Base-by-base conservation (phyloP, 2,113 vertebrate genomes). In the Anoura caudifer region DNA sequence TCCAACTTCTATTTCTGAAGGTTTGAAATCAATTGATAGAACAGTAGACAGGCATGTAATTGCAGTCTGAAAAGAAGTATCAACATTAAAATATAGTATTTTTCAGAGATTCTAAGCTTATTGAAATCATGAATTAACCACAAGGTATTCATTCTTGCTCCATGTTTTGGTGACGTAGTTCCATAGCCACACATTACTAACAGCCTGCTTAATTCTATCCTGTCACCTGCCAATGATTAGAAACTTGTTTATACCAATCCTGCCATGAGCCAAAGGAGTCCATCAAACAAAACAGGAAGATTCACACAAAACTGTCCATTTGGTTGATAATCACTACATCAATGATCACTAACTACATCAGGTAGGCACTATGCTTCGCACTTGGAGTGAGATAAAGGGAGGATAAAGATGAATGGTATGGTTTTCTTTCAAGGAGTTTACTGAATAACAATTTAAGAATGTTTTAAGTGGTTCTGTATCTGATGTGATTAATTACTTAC, bases 21-120 rank as follows among this genome's bases (percentile, higher is more conserved):
- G 99, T 97, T 99, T 99, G 98, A 99, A 99, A 98, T 99, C 99
- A 98, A 99, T 99, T 87, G 99, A 99, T 75, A 99, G 98, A 95
- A 99, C 99, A 91, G 99, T 99, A 96, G 99, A 99, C 96, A 99
- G 98, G 97, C 99, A 99, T 31, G 99, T 99, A 98, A 99, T 99
- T 41, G 99, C 99, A 67, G 99, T 99, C 99, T 99, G 98, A 95
- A 98, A 96, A 96, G 76, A 92, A 91, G 96, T 52, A 96, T 0
- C 12, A 91, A 77, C 8, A 91, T 76, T 87, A 94, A 94, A 84
- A 93, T 81, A 52, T 1, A 82, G 22, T 69, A 95, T 38, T 67
- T 83, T 88, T 83, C 17, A 91, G 69, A 59, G 83, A 85, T 82
- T 61, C 38, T 36, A 97, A 91, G 13, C 59, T 97, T 91, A 36